Percentiles rank a stretch among this genome's conserved stretches.
Evolutionary conservation across 2,888 invertebrate genomes (phyloP).

Genomic region (Dorcus hopei): DNA sequence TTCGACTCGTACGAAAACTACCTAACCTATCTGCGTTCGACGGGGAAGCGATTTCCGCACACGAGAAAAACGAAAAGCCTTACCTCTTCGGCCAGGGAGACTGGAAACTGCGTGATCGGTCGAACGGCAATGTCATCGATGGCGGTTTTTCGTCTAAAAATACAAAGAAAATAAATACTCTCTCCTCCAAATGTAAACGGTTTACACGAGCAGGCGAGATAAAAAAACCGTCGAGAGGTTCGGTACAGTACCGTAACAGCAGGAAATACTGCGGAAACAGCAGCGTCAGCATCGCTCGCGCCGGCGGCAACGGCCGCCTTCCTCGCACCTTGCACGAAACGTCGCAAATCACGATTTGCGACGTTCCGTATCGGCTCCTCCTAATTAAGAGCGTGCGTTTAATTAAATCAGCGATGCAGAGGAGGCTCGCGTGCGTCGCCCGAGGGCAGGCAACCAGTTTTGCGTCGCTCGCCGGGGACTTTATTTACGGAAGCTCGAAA

Average conservation of each 20-base stretch:
- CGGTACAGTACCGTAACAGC: slow-evolving; percentile 33
- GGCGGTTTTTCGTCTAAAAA: slow-evolving; percentile 66
- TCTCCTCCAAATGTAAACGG: slow-evolving; percentile 12
- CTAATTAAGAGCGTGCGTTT: too few relatives aligned
- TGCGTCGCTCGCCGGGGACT: too few relatives aligned
- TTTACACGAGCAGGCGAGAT: slow-evolving; percentile 10
- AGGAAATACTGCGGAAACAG: slow-evolving; percentile 39
- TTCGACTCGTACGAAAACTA: too few relatives aligned
- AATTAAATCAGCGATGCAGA: too few relatives aligned
- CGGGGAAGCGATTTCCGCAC: background rate
- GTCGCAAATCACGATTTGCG: background rate
- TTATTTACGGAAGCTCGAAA: too few relatives aligned
- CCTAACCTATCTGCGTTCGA: too few relatives aligned
- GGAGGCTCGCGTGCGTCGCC: too few relatives aligned
- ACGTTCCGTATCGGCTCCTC: too few relatives aligned
- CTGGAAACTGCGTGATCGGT: slow-evolving; percentile 82
- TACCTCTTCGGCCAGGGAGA: slow-evolving; percentile 81
- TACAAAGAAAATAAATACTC: slow-evolving; percentile 21
- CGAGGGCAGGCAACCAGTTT: too few relatives aligned
- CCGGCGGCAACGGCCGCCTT: slow-evolving; percentile 13
- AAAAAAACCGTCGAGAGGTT: slow-evolving; percentile 10
- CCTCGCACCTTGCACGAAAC: background rate
- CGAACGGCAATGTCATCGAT: slow-evolving; percentile 84
- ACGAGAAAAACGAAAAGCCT: background rate
- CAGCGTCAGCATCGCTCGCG: slow-evolving; percentile 34